These are phyloP conservation scores for Macropis europaea DNA, from an alignment of 2,888 invertebrate genomes.

Conservation along the genomic window DNA sequence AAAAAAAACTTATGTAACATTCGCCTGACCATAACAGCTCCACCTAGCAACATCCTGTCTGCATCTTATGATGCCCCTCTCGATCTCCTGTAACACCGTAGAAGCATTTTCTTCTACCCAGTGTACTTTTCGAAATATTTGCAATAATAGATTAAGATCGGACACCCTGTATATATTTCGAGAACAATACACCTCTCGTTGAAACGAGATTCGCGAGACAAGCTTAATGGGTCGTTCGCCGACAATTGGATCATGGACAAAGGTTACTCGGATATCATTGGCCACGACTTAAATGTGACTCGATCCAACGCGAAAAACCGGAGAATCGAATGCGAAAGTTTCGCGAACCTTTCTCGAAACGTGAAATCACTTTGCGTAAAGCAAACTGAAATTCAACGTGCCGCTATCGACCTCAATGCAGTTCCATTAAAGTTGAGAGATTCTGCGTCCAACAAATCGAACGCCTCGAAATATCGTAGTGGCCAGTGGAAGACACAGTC, in stretches of 20 bases:
- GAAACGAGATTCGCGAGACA: constrained; percentile 28
- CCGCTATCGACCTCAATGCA: neutral
- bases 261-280: constrained; percentile 31
- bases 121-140: too few species aligned
- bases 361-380: constrained; percentile 16
- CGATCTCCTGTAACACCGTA: too few species aligned
- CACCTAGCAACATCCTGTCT: too few species aligned
- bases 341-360: constrained; percentile 23
- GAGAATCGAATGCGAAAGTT: constrained; percentile 21
- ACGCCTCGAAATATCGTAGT: too few species aligned
- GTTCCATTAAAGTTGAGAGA: constrained; percentile 32
- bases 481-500: too few species aligned
- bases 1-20: too few species aligned
- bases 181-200: neutral
- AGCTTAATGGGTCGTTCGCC: constrained; percentile 42
- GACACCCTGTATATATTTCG: neutral
- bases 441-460: neutral
- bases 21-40: too few species aligned
- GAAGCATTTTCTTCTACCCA: too few species aligned
- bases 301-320: constrained; percentile 15
- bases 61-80: too few species aligned
- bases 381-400: constrained; percentile 13
- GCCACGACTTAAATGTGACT: constrained; percentile 34
- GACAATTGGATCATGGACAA: constrained; percentile 44
- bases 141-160: too few species aligned